Percentiles rank a stretch among this genome's conserved stretches.
Conservation (phyloP, 2,888 invertebrate species). For the Ectemnius lituratus region DNA sequence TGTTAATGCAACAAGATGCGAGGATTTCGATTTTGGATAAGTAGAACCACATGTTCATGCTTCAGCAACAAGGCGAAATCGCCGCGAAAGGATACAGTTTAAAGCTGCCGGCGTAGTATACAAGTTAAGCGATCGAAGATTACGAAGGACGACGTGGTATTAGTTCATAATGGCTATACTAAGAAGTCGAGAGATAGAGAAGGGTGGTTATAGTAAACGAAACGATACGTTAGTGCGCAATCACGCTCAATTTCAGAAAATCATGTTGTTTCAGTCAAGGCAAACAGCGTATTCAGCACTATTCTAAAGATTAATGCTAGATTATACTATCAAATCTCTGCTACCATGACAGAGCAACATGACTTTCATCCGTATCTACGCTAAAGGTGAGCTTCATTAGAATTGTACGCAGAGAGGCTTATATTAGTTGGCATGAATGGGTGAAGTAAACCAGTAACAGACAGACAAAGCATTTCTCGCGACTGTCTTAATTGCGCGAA, state of each 20-base stretch:
- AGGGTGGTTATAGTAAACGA: constrained; percentile 35
- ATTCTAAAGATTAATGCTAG: no score
- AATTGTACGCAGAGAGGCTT: neutral
- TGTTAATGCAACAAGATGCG: no score
- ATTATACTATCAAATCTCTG: no score
- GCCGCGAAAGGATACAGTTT: neutral
- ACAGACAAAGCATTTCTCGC: constrained; percentile 55
- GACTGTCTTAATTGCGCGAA: constrained; percentile 64
- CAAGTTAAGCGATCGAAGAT: constrained; percentile 40
- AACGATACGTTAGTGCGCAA: neutral
- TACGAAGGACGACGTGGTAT: constrained; percentile 38
- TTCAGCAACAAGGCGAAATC: neutral
- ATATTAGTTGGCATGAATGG: constrained; percentile 26
- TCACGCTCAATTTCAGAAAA: no score
- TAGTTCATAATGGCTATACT: constrained; percentile 43
- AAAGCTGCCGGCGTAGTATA: constrained; percentile 15
- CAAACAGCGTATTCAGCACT: no score
- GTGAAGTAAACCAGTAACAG: constrained; percentile 24
- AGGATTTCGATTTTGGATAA: no score
- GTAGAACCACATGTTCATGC: constrained; percentile 19
- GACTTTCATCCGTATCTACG: constrained; percentile 8
- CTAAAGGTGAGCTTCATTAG: constrained; percentile 3
- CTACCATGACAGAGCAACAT: constrained; percentile 30
- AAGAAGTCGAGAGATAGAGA: constrained; percentile 18
- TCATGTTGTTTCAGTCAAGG: no score